Evolutionary conservation across 23 tunicate genomes (phyloP).

Genomic region (Diplosoma virens): DNA sequence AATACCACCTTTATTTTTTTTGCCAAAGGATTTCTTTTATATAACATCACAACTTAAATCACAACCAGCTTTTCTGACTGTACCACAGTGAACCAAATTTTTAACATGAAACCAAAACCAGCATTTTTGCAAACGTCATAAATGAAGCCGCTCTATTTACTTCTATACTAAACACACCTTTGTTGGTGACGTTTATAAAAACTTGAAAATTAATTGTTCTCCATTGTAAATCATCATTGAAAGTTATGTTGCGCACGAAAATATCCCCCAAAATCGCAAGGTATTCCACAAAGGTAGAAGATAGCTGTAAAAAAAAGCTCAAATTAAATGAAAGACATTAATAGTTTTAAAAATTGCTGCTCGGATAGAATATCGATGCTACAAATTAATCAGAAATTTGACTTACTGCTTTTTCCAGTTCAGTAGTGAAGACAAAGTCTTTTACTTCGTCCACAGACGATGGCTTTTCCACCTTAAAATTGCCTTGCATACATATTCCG

Average conservation of each 20-base stretch:
- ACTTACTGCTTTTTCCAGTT: constrained; percentile 2
- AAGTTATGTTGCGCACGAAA: not conserved
- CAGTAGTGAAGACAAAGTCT: constrained; percentile 1
- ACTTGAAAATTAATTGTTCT: not conserved
- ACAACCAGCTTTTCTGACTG: too few relatives aligned
- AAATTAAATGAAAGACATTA: too few relatives aligned
- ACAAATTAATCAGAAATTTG: not conserved
- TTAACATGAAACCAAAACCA: too few relatives aligned
- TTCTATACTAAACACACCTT: not conserved
- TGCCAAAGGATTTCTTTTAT: too few relatives aligned
- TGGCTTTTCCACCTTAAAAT: not conserved
- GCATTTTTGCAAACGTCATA: too few relatives aligned
- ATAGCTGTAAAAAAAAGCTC: not conserved
- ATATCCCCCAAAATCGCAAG: not conserved
- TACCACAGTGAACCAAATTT: too few relatives aligned
- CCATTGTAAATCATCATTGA: not conserved
- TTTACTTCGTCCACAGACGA: not conserved
- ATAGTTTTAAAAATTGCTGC: too few relatives aligned
- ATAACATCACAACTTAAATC: too few relatives aligned
- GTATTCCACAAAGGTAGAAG: not conserved
- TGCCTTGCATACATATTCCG: constrained; percentile 41
- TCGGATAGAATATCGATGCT: too few relatives aligned
- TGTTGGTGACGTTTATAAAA: not conserved
- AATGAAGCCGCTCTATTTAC: too few relatives aligned
- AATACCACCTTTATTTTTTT: too few relatives aligned